Percentiles rank a stretch among this genome's conserved stretches.
phyloP scores from a whole-genome alignment of 2,113 vertebrate species.

The Apodemus speciosus region DNA sequence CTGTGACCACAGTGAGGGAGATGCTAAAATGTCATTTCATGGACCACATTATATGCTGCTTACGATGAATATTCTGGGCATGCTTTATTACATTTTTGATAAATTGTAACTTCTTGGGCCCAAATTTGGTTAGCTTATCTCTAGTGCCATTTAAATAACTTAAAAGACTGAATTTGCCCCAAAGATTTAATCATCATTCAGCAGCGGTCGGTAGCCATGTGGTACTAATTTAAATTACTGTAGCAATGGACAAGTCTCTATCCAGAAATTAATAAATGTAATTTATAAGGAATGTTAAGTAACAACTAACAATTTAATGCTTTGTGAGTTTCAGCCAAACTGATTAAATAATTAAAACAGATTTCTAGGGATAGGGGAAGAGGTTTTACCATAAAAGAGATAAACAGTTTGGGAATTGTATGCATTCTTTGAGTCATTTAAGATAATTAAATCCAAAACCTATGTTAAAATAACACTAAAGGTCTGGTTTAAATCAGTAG shows the following conservation, averaged over 20 bases:
- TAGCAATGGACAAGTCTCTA: conserved; percentile 86
- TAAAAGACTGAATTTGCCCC: conserved; percentile 82
- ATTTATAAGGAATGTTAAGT: conserved; percentile 91
- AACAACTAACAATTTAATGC: conserved; percentile 90
- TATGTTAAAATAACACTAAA: conserved; percentile 79
- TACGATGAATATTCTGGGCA: conserved; percentile 80
- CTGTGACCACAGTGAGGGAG: conserved; percentile 73
- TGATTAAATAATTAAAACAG: conserved; percentile 88
- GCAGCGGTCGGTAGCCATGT: conserved; percentile 85
- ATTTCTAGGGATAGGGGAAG: conserved; percentile 81
- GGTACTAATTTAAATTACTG: conserved; percentile 89
- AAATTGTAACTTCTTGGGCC: conserved; percentile 82
- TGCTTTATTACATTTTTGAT: conserved; percentile 85
- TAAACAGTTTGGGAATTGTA: conserved; percentile 74
- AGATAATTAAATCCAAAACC: conserved; percentile 76
- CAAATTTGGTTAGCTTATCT: conserved; percentile 83
- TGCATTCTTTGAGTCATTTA: conserved; percentile 66
- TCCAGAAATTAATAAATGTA: conserved; percentile 90
- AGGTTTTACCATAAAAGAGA: conserved; percentile 83
- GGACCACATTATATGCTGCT: conserved; percentile 82
- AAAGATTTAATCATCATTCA: conserved; percentile 84
- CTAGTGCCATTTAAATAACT: conserved; percentile 76
- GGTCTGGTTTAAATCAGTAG: conserved; percentile 74
- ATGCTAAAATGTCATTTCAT: conserved; percentile 84
- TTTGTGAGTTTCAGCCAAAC: conserved; percentile 88